Evolutionary conservation across 2,888 invertebrate species (phyloP), one percentile per base, ranked within the genome.

Genomic region (Choristoneura rosaceana): DNA sequence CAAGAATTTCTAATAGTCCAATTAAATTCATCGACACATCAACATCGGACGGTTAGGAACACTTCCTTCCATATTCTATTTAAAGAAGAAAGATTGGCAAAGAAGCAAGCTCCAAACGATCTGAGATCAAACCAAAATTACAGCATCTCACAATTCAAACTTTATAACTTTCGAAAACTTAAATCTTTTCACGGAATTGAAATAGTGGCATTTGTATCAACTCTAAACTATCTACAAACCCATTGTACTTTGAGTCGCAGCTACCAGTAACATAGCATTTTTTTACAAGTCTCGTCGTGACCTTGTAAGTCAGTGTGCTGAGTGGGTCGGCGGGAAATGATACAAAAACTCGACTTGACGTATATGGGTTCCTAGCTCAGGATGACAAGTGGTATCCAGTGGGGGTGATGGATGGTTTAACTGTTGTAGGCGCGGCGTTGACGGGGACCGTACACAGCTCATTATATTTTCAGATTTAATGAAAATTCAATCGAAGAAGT

Each of bases 291-390:
- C 77, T 78, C 81, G 78, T 79, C 74, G 77, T 83, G 90, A 89
- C 92, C 92, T 93, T 93, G 92, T 81, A 77, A 79, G 84, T 84
- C 87, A 79, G 80, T 81, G 79, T 76, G 25, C 79, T 74, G 90
- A 87, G 88, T 91, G 84, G 91, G 91, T 85, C 91, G 86, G 84
- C 87, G 91, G 90, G 87, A 90, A 90, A 86, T 79, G 84, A 80
- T 69, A 87, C 83, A 93, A 93, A 93, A 93, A 93, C 85, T 82
- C 75, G 88, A 81, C 84, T 83, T 77, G 81, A 85, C 91, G 76
- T 90, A 90, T 88, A 93, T 84, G 91, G 92, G 79, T 82, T 80
- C 75, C 68, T 78, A 70, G 79, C 74, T 71, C 70, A 71, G 66
- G 75, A 82, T 83, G 75, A 81, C 84, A 82, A 83, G 87, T 86